A percentile compares a stretch with the other conserved stretches of the same genome.
phyloP scores from a whole-genome alignment of 2,888 invertebrate species.

The Oasisia sp. region DNA sequence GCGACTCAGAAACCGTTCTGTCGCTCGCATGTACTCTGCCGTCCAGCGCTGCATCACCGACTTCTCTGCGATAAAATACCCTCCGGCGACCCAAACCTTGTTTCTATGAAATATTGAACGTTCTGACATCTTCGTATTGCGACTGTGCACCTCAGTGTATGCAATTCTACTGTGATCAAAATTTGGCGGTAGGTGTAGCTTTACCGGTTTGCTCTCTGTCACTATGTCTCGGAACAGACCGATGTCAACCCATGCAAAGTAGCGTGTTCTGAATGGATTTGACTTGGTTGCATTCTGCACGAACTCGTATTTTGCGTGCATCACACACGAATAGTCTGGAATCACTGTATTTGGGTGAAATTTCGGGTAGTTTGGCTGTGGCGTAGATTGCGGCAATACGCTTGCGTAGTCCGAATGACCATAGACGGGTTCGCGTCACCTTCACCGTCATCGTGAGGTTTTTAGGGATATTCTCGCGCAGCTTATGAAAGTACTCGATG shows the following conservation, averaged over 20 bases:
- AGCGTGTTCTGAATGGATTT: slow-evolving; percentile 50
- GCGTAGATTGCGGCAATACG: slow-evolving; percentile 47
- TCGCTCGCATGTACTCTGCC: slow-evolving; percentile 47
- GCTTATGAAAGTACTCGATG: slow-evolving; percentile 39
- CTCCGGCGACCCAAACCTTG: slow-evolving; percentile 53
- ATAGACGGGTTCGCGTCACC: slow-evolving; percentile 43
- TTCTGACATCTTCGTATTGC: not conserved
- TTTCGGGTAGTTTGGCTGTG: slow-evolving; percentile 51
- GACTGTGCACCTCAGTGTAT: not conserved
- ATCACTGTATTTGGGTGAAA: slow-evolving; percentile 55
- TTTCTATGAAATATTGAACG: slow-evolving; percentile 29
- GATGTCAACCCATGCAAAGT: slow-evolving; percentile 56
- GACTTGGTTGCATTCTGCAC: no score
- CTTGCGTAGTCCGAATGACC: slow-evolving; percentile 48
- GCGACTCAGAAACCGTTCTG: slow-evolving; percentile 42
- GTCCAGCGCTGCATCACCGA: slow-evolving; percentile 46
- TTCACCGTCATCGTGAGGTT: slow-evolving; percentile 43
- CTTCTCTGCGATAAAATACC: slow-evolving; percentile 48
- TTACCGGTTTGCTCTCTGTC: slow-evolving; percentile 39
- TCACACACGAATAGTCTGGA: slow-evolving; percentile 54
- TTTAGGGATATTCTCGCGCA: slow-evolving; percentile 40
- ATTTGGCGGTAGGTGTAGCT: slow-evolving; percentile 40
- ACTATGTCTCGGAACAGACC: slow-evolving; percentile 52
- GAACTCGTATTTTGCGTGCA: slow-evolving; percentile 60
- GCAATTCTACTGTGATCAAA: slow-evolving; percentile 38